phyloP scores from a whole-genome alignment of 2,888 invertebrate genomes.

The Mimachlamys varia region DNA sequence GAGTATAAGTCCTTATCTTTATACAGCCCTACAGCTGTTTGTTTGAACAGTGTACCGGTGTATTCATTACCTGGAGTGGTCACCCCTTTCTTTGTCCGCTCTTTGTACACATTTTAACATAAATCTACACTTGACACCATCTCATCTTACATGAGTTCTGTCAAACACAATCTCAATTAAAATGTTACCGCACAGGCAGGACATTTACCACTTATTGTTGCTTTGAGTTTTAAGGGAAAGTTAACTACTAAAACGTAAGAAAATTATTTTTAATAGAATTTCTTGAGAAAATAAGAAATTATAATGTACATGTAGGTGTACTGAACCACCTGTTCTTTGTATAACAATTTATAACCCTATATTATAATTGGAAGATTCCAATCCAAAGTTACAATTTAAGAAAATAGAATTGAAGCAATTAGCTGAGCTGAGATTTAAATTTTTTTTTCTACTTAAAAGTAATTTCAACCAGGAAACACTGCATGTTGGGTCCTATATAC shows the following conservation, averaged over 20 bases:
- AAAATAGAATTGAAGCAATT: too few relatives aligned
- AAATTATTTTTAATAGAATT: not conserved
- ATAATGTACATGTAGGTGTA: too few relatives aligned
- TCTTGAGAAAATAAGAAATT: too few relatives aligned
- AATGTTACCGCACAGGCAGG: not conserved
- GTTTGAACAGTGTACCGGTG: constrained; percentile 10
- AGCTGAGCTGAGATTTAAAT: too few relatives aligned
- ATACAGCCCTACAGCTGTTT: not conserved
- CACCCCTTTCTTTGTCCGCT: not conserved
- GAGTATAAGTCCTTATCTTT: not conserved
- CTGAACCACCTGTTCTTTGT: too few relatives aligned
- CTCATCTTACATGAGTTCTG: constrained; percentile 9
- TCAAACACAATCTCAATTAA: not conserved
- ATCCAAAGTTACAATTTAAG: too few relatives aligned
- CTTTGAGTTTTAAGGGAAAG: not conserved
- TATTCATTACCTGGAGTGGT: constrained; percentile 15
- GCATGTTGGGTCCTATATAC: too few relatives aligned
- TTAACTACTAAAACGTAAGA: not conserved
- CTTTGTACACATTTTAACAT: constrained; percentile 25
- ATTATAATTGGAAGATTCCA: too few relatives aligned
- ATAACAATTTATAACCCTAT: too few relatives aligned
- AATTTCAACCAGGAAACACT: too few relatives aligned
- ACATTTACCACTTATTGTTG: not conserved
- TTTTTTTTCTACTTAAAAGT: too few relatives aligned
- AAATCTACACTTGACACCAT: constrained; percentile 34